These are phyloP conservation scores for Triplophysa tibetana DNA, from an alignment of 2,113 vertebrate genomes.

Conservation along the genomic window DNA sequence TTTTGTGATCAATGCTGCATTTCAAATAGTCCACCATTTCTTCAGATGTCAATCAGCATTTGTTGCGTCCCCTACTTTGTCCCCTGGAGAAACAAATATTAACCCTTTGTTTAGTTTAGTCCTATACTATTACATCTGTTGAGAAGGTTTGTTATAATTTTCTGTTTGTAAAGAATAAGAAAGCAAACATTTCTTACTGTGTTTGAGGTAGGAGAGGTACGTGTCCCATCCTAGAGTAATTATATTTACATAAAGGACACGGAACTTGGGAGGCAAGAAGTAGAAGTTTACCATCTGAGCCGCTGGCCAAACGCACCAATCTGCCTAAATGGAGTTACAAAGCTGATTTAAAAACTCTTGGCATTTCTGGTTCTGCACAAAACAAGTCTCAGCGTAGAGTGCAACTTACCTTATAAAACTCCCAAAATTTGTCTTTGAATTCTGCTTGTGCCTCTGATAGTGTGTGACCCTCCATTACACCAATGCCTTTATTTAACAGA, in stretches of 20 bases:
- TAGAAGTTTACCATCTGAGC: slow-evolving; percentile 91
- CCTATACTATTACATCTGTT: too few species aligned
- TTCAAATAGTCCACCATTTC: background rate
- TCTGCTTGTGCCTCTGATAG: slow-evolving; percentile 75
- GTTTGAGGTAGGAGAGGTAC: slow-evolving; percentile 90
- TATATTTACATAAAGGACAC: slow-evolving; percentile 86
- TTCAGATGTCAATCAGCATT: slow-evolving; percentile 3
- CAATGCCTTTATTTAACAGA: slow-evolving; percentile 75
- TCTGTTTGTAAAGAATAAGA: background rate
- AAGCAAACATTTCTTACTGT: slow-evolving; percentile 74
- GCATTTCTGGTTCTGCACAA: background rate
- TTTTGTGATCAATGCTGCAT: background rate
- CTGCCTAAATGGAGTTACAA: slow-evolving; percentile 70
- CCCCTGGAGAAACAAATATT: slow-evolving; percentile 31
- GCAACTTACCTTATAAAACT: slow-evolving; percentile 85
- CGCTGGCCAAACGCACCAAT: slow-evolving; percentile 88
- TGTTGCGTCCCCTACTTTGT: background rate
- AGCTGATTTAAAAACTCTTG: background rate
- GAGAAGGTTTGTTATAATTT: background rate
- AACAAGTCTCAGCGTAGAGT: background rate
- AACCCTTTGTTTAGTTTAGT: background rate
- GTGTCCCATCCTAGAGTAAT: slow-evolving; percentile 91
- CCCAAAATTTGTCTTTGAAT: slow-evolving; percentile 88
- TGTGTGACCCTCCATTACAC: slow-evolving; percentile 77
- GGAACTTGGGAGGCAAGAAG: slow-evolving; percentile 81